Evolutionary conservation across 1,140 invertebrate genomes (phyloP).

Genomic region (Drosophila burlai): DNA sequence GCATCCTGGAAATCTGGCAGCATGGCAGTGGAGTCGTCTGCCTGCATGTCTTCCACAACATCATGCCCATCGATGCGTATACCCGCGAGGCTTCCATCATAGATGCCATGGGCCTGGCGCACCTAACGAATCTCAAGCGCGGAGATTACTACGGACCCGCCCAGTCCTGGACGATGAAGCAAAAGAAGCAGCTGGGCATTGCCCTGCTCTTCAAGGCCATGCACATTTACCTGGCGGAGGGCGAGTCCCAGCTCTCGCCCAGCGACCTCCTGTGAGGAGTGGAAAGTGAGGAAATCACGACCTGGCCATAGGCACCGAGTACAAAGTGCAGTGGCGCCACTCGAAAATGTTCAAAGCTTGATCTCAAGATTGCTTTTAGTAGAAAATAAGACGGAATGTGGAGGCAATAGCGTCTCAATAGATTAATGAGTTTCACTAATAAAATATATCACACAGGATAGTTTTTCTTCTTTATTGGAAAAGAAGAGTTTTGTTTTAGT

Average conservation of each 20-base stretch:
- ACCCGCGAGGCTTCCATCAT: conserved; percentile 98
- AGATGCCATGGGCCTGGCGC: conserved; percentile 91
- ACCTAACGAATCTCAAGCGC: conserved; percentile 92
- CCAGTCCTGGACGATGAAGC: conserved; percentile 90
- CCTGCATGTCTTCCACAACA: conserved; percentile 96
- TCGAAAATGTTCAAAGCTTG: conserved; percentile 34
- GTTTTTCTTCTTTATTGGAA: background rate
- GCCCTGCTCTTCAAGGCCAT: conserved; percentile 94
- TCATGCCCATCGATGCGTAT: conserved; percentile 95
- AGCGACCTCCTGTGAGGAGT: conserved; percentile 87
- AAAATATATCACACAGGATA: background rate
- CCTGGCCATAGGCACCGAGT: conserved; percentile 52
- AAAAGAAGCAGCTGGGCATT: conserved; percentile 91
- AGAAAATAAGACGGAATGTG: conserved; percentile 9
- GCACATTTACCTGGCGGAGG: conserved; percentile 94
- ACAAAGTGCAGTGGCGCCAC: conserved; percentile 52
- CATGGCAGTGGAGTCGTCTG: conserved; percentile 94
- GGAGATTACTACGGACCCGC: conserved; percentile 94
- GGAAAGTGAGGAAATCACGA: background rate
- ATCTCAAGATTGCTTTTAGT: conserved; percentile 56
- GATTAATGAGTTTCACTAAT: background rate
- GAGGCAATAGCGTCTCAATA: background rate
- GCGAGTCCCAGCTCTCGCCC: conserved; percentile 91
- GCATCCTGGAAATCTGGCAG: conserved; percentile 95
- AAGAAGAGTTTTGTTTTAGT: background rate